A percentile compares a stretch with the other conserved stretches of the same genome.
Evolutionary conservation across 2,113 vertebrate genomes (phyloP).

Genomic region (Sylvicapra grimmia): DNA sequence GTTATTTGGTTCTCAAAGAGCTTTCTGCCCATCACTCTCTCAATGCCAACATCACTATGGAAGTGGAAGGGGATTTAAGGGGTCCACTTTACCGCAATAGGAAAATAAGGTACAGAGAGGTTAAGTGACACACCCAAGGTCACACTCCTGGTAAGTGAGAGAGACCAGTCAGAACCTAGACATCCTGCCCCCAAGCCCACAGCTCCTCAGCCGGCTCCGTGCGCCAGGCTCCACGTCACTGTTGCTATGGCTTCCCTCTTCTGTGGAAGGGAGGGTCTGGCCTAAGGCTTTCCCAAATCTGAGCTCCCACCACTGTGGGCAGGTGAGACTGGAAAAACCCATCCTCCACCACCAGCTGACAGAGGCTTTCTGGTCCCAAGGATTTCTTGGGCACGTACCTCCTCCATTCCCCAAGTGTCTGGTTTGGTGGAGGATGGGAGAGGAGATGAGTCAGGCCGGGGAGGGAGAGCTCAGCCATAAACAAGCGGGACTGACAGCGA

Average conservation of each 20-base stretch:
- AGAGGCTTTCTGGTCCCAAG: background rate
- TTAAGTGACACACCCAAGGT: rapidly evolving
- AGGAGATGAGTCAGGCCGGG: background rate
- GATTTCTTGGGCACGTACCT: background rate
- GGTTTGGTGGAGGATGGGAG: background rate
- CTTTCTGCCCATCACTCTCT: background rate
- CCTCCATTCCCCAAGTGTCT: background rate
- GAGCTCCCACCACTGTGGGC: background rate
- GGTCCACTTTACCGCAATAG: background rate
- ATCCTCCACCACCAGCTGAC: background rate
- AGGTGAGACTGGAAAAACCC: constrained; percentile 16
- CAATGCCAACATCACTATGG: too few species aligned
- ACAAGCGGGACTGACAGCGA: background rate
- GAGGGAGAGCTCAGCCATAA: constrained; percentile 21
- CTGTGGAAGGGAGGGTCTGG: background rate
- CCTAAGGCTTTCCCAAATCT: background rate
- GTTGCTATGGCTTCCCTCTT: background rate
- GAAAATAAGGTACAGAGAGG: too few species aligned
- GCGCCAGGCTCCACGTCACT: background rate
- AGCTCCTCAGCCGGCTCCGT: background rate
- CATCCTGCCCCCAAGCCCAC: background rate
- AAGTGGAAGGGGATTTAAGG: background rate
- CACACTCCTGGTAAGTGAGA: background rate
- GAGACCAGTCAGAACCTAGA: background rate
- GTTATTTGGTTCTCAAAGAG: background rate